These are phyloP conservation scores for Chironomus striatipennis DNA, from an alignment of 1,140 invertebrate species.

Conservation along the genomic window DNA sequence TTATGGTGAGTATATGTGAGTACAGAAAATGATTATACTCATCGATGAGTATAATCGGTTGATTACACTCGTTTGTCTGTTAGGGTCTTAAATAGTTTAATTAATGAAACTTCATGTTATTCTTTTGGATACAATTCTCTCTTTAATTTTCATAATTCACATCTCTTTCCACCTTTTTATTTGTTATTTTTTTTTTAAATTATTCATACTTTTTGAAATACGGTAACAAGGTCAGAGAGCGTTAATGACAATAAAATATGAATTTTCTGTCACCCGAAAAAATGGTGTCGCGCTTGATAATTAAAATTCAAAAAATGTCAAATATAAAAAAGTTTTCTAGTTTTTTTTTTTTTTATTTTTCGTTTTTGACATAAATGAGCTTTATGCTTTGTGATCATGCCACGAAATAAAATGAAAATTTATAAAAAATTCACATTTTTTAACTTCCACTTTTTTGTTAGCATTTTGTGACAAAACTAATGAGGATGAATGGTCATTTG, in stretches of 20 bases:
- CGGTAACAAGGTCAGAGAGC: slow-evolving; percentile 3
- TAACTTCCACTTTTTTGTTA: neutral
- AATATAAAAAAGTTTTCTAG: too few relatives aligned
- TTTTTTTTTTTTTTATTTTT: too few relatives aligned
- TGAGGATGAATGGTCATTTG: too few relatives aligned
- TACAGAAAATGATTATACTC: too few relatives aligned
- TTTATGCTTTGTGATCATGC: neutral
- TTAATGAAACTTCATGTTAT: slow-evolving; percentile 9
- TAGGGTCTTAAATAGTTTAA: neutral
- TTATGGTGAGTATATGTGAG: too few relatives aligned
- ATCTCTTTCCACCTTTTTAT: neutral
- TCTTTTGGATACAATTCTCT: neutral
- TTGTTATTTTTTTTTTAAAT: slow-evolving; percentile 5
- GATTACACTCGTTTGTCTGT: neutral
- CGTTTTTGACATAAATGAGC: neutral
- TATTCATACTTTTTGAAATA: neutral
- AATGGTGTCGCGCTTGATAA: neutral
- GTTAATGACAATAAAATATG: neutral
- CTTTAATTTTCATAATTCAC: neutral
- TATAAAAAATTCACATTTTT: neutral
- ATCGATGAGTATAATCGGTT: too few relatives aligned
- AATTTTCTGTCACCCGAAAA: neutral
- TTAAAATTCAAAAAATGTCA: neutral
- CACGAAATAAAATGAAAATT: neutral
- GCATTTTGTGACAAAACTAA: too few relatives aligned